Conservation (phyloP, 2,113 vertebrate species). For the Daboia siamensis region DNA sequence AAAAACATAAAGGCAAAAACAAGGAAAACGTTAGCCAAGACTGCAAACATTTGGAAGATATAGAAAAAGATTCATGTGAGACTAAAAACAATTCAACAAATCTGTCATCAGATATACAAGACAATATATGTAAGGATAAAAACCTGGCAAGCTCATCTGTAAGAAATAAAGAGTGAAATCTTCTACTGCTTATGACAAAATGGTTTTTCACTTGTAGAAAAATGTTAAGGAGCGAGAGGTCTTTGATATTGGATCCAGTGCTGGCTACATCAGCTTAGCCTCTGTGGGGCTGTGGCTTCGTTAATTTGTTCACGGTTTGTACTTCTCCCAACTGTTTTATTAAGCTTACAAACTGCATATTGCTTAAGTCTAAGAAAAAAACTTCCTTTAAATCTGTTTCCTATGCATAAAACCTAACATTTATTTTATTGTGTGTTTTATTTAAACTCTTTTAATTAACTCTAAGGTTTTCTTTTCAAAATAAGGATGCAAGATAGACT, state of each 20-base stretch:
- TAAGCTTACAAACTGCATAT: conserved; percentile 31
- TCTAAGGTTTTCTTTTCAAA: neutral
- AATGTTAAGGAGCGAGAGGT: conserved; percentile 30
- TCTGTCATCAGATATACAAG: conserved; percentile 19
- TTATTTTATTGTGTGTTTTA: neutral
- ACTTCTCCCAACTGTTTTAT: conserved; percentile 39
- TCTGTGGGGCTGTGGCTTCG: conserved; percentile 37
- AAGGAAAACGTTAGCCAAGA: conserved; percentile 45
- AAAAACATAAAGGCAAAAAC: conserved; percentile 45
- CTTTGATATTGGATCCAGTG: conserved; percentile 36
- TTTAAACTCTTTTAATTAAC: neutral
- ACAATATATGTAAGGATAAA: conserved; percentile 22
- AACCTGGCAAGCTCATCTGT: conserved; percentile 9
- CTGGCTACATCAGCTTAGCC: conserved; percentile 42
- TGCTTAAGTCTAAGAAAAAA: conserved; percentile 18
- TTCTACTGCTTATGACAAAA: conserved; percentile 33
- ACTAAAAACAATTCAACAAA: conserved; percentile 40
- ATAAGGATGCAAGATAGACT: neutral
- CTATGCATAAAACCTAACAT: neutral
- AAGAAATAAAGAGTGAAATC: conserved; percentile 41
- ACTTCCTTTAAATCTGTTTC: conserved; percentile 36
- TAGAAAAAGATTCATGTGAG: conserved; percentile 36
- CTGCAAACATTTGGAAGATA: conserved; percentile 28
- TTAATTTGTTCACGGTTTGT: conserved; percentile 54
- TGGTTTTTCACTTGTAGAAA: conserved; percentile 46